Base-by-base conservation (phyloP, 2,888 invertebrate species). In the Drosophila leonis region DNA sequence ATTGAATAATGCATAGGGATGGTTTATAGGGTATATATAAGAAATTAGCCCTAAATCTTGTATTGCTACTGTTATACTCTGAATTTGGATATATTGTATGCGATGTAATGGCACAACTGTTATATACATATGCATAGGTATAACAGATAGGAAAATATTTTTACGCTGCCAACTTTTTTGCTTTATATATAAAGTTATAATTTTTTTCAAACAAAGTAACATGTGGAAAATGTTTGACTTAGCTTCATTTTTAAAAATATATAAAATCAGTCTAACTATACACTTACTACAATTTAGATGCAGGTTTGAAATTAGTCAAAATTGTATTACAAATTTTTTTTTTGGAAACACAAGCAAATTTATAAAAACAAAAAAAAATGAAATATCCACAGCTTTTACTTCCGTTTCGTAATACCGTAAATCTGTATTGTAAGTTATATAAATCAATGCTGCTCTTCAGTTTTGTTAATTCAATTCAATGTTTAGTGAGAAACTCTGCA, bases 131-230 rank as follows among this genome's bases (percentile, higher is more conserved):
- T n/a, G n/a, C n/a, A 39, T n/a, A 39, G 13, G 13, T 39, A 18
- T 18, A 18, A 18, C 4, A 39, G 18, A 8, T 39, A n/a, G 2
- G 9, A 1, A n/a, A 9, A n/a, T n/a, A 39, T 0, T 4, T 39
- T 39, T 39, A 15, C 9, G 13, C 13, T 39, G 3, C 9, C n/a
- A 39, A 39, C 4, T n/a, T n/a, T n/a, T 9, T 4, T 18, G n/a
- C n/a, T 3, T 39, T 39, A n/a, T n/a, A n/a, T n/a, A n/a, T n/a
- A n/a, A n/a, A n/a, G n/a, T n/a, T n/a, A n/a, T n/a, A n/a, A 41
- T 27, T 0, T 37, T 15, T 39, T 44, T 7, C 24, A 37, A 68
- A 54, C 70, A 29, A 37, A 66, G 66, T 33, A 60, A 29, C 49
- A 18, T 49, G 5, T 31, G 35, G 7, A 4, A 24, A 24, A 48